These are phyloP conservation scores for Pangasius krempfi DNA, from an alignment of 2,797 vertebrate species.

Conservation along the genomic window DNA sequence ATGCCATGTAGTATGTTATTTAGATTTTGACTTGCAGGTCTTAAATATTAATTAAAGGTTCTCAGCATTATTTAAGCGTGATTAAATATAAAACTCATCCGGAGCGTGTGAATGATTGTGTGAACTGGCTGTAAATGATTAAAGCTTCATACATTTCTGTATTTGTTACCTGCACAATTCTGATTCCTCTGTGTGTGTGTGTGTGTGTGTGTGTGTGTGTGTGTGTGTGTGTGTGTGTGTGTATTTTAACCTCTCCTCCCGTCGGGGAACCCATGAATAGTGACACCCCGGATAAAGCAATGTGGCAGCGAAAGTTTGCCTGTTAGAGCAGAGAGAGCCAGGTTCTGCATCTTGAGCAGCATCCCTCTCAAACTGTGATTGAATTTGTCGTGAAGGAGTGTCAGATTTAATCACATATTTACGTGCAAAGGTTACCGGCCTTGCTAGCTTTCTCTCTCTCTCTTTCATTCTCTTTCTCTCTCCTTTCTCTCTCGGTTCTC, in stretches of 20 bases:
- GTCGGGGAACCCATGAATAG: constrained; percentile 80
- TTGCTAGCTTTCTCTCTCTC: constrained; percentile 54
- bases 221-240: constrained; percentile 38
- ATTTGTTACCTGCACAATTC: constrained; percentile 36
- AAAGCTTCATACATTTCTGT: constrained; percentile 26
- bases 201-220: no score
- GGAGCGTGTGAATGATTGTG: neutral
- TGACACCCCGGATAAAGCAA: constrained; percentile 81
- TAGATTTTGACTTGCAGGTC: neutral
- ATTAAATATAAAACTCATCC: constrained; percentile 6
- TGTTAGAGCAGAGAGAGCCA: constrained; percentile 83
- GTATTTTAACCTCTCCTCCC: constrained; percentile 67
- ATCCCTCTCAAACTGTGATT: constrained; percentile 86
- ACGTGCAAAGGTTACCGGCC: constrained; percentile 81
- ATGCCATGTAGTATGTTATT: neutral
- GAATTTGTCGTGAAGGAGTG: constrained; percentile 91
- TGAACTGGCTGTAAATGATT: constrained; percentile 22
- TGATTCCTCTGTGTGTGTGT: constrained; percentile 40
- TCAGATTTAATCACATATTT: constrained; percentile 90
- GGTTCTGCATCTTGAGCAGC: constrained; percentile 86
- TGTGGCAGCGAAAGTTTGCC: constrained; percentile 81
- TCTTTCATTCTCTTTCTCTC: constrained; percentile 10
- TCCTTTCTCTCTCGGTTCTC: constrained; percentile 17
- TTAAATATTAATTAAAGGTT: neutral
- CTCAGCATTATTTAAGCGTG: neutral